A percentile compares a stretch with the other conserved stretches of the same genome.
These are phyloP conservation scores for Caiman crocodilus DNA, from an alignment of 2,797 vertebrate species.

Conservation along the genomic window DNA sequence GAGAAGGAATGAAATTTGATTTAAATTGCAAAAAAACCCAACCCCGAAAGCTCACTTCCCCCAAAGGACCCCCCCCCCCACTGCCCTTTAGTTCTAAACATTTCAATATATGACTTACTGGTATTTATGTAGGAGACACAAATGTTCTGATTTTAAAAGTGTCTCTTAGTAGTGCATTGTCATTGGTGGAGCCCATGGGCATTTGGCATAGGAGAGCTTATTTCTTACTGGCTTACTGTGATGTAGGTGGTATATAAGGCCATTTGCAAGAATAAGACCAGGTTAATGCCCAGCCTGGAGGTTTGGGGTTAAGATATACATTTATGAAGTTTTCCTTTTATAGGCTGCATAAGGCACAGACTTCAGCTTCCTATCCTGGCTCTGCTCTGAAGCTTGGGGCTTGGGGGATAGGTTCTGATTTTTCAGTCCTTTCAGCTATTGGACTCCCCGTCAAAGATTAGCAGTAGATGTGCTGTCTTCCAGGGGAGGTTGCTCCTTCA, in stretches of 20 bases:
- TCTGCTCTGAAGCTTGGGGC: not conserved
- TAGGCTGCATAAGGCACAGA: accelerated
- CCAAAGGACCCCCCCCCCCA: too few relatives aligned
- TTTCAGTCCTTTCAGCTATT: not conserved
- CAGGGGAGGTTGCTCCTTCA: not conserved
- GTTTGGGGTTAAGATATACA: not conserved
- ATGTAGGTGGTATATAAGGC: accelerated
- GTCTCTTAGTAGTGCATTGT: not conserved
- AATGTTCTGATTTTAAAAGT: not conserved
- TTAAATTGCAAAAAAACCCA: too few relatives aligned
- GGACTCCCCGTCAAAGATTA: not conserved
- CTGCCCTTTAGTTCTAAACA: not conserved
- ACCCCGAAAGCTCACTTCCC: too few relatives aligned
- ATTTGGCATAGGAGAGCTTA: not conserved
- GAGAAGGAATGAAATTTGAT: not conserved
- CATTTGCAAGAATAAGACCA: not conserved
- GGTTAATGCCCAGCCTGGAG: not conserved
- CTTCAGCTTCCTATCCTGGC: not conserved
- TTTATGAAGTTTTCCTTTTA: not conserved
- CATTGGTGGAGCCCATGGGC: accelerated
- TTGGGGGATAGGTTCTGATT: not conserved
- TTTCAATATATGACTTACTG: not conserved
- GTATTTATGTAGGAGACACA: accelerated
- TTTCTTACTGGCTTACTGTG: not conserved
- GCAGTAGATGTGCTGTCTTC: not conserved